Conservation (phyloP, 2,888 invertebrate genomes). For the Drosophila kuntzei region DNA sequence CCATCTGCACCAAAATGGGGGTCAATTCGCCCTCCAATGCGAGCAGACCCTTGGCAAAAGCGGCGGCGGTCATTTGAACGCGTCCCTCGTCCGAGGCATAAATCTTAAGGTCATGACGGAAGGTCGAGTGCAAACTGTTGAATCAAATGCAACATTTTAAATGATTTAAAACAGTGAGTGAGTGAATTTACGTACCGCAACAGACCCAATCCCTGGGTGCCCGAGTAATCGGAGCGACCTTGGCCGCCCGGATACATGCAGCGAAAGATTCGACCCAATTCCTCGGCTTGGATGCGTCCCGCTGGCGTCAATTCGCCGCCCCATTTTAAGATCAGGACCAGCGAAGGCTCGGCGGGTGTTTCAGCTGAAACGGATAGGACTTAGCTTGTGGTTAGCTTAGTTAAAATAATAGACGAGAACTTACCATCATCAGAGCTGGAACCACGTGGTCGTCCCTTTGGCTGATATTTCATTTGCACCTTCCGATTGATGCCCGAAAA, state of each 20-base stretch:
- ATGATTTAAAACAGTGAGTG: background rate
- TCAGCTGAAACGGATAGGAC: constrained; percentile 87
- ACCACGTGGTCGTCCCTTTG: constrained; percentile 95
- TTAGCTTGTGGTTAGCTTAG: constrained; percentile 52
- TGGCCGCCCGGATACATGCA: constrained; percentile 99
- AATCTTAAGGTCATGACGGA: constrained; percentile 99
- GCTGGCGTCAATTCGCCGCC: constrained; percentile 99
- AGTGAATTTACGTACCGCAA: constrained; percentile 86
- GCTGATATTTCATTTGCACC: constrained; percentile 99
- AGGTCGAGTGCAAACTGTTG: constrained; percentile 95
- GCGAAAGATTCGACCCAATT: constrained; percentile 98
- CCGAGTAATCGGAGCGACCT: constrained; percentile 95
- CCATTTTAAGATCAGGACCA: constrained; percentile 99
- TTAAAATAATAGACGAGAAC: constrained; percentile 19
- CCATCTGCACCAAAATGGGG: constrained; percentile 99
- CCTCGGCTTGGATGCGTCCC: constrained; percentile 98
- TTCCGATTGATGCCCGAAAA: constrained; percentile 99
- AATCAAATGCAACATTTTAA: background rate
- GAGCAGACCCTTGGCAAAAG: constrained; percentile 98
- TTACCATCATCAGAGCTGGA: constrained; percentile 97
- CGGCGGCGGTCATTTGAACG: constrained; percentile 99
- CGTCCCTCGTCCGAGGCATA: constrained; percentile 99
- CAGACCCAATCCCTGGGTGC: constrained; percentile 97
- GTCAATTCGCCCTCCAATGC: constrained; percentile 99
- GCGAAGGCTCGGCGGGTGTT: constrained; percentile 94